Conservation (phyloP, 2,113 vertebrate genomes). For the Macquaria ambigua region DNA sequence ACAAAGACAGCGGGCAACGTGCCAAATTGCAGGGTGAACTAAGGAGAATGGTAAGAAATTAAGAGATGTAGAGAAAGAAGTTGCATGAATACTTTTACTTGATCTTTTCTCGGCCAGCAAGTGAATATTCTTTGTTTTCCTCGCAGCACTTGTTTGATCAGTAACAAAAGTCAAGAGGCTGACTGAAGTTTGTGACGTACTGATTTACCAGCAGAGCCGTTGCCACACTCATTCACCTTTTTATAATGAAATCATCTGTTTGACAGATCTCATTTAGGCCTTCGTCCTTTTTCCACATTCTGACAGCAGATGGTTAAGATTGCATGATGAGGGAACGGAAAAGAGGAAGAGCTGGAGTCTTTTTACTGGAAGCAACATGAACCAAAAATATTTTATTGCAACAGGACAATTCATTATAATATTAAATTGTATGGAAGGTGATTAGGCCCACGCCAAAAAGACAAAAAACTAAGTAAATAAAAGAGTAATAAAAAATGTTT, state of each 20-base stretch:
- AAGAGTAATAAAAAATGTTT: background rate
- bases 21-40: background rate
- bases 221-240: background rate
- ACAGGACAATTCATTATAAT: background rate
- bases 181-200: background rate
- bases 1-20: background rate
- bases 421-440: background rate
- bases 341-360: background rate
- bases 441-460: background rate
- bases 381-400: background rate
- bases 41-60: background rate
- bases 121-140: background rate
- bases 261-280: background rate
- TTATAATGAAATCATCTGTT: slow-evolving; percentile 16
- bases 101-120: background rate
- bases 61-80: background rate
- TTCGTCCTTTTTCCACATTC: slow-evolving; percentile 1
- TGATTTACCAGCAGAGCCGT: background rate
- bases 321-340: background rate
- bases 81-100: background rate
- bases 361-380: background rate
- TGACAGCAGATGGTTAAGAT: background rate
- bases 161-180: background rate
- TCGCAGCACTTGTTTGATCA: background rate
- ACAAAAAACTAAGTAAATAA: background rate